Evolutionary conservation across 2,797 vertebrate genomes (phyloP).

Genomic region (Nasua narica): DNA sequence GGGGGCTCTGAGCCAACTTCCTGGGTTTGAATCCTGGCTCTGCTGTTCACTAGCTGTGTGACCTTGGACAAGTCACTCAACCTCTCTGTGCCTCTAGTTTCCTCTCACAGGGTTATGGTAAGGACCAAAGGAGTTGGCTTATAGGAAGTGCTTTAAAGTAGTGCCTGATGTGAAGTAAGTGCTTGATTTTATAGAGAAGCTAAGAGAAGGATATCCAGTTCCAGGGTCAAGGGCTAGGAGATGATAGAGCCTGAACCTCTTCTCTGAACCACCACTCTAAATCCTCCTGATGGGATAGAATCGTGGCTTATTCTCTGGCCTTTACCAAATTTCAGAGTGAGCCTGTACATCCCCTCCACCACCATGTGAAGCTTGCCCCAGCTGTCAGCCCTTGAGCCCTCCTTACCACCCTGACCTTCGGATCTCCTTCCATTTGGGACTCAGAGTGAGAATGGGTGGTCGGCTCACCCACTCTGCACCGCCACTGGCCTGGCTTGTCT

Average conservation of each 20-base stretch:
- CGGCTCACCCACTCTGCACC: neutral
- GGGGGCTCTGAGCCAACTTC: neutral
- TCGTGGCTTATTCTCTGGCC: neutral
- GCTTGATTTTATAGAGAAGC: neutral
- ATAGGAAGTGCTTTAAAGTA: neutral
- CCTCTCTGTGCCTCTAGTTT: neutral
- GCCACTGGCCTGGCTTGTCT: neutral
- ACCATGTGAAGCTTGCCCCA: neutral
- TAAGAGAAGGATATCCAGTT: neutral
- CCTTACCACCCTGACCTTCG: neutral
- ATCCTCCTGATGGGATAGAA: neutral
- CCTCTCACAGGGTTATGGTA: neutral
- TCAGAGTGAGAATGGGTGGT: neutral
- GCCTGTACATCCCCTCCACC: no score
- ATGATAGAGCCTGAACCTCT: neutral
- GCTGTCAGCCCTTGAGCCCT: neutral
- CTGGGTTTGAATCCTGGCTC: neutral
- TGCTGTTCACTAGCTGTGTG: neutral
- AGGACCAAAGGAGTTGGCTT: neutral
- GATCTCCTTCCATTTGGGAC: neutral
- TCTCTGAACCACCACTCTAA: neutral
- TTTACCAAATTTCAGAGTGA: neutral
- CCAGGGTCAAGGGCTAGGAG: neutral
- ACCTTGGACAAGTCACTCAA: neutral
- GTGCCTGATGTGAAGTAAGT: neutral